phyloP scores from a whole-genome alignment of 2,113 vertebrate species.

The Rhegmatorhina hoffmannsi region DNA sequence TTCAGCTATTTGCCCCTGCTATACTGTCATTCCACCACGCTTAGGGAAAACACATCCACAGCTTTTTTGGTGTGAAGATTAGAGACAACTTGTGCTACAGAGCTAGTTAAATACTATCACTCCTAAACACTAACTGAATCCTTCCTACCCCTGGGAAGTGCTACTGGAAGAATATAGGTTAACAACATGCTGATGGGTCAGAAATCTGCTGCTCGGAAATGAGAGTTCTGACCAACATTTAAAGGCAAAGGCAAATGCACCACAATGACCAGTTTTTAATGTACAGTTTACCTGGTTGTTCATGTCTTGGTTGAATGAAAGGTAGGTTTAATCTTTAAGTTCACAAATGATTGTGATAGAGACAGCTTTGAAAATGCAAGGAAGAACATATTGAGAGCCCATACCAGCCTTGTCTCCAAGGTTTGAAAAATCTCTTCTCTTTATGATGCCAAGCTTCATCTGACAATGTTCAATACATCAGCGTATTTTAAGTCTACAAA shows the following conservation, averaged over 20 bases:
- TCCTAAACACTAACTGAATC: neutral
- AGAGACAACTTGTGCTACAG: neutral
- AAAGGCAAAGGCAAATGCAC: neutral
- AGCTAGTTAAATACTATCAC: neutral
- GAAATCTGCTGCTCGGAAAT: neutral
- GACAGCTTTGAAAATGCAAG: neutral
- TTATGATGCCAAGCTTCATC: neutral
- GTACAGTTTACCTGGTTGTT: accelerated
- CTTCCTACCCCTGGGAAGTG: neutral
- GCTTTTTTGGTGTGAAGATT: accelerated
- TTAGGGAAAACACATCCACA: neutral
- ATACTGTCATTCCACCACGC: neutral
- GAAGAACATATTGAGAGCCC: neutral
- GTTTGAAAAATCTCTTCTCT: neutral
- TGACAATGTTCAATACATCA: neutral
- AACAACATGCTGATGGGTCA: neutral
- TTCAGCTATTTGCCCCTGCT: neutral
- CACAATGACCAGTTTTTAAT: neutral
- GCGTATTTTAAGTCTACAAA: neutral
- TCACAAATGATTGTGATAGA: neutral
- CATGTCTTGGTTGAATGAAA: neutral
- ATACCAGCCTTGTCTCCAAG: neutral
- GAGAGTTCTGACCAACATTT: neutral
- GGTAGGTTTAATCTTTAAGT: neutral
- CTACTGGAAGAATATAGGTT: neutral